phyloP scores from a whole-genome alignment of 2,888 invertebrate species.

The Cosmorhoe ocellata region DNA sequence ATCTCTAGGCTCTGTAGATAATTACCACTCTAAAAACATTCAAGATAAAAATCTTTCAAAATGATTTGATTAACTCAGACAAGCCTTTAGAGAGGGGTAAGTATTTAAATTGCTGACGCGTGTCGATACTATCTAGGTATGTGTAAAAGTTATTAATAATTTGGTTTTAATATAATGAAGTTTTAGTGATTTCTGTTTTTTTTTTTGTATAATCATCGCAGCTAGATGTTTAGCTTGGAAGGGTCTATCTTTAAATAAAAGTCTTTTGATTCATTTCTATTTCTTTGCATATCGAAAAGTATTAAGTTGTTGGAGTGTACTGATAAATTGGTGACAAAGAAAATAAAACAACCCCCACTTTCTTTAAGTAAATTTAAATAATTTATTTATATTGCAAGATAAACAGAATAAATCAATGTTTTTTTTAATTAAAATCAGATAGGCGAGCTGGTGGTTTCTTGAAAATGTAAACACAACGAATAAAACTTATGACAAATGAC shows the following conservation, averaged over 20 bases:
- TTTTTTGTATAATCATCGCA: constrained; percentile 34
- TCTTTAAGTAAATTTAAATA: too few relatives aligned
- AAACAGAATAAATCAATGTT: background rate
- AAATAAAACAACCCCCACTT: background rate
- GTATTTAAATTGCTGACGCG: constrained; percentile 77
- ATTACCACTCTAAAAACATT: background rate
- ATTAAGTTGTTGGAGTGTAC: too few relatives aligned
- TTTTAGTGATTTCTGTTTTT: constrained; percentile 55
- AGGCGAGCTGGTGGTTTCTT: background rate
- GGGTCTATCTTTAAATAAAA: too few relatives aligned
- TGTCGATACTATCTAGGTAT: constrained; percentile 73
- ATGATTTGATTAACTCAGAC: constrained; percentile 81
- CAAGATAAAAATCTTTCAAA: constrained; percentile 33
- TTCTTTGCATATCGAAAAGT: too few relatives aligned
- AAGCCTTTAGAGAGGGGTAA: constrained; percentile 70
- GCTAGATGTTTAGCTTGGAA: constrained; percentile 32
- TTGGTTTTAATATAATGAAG: constrained; percentile 59
- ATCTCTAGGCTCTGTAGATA: background rate
- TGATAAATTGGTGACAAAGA: too few relatives aligned
- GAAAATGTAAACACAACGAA: constrained; percentile 18
- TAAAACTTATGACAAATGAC: constrained; percentile 31
- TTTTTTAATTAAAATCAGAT: constrained; percentile 9
- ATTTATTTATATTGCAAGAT: too few relatives aligned
- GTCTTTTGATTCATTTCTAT: too few relatives aligned
- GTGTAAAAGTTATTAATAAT: constrained; percentile 69